Conservation (phyloP, 2,797 vertebrate species). For the Paedocypris micromegethes region DNA sequence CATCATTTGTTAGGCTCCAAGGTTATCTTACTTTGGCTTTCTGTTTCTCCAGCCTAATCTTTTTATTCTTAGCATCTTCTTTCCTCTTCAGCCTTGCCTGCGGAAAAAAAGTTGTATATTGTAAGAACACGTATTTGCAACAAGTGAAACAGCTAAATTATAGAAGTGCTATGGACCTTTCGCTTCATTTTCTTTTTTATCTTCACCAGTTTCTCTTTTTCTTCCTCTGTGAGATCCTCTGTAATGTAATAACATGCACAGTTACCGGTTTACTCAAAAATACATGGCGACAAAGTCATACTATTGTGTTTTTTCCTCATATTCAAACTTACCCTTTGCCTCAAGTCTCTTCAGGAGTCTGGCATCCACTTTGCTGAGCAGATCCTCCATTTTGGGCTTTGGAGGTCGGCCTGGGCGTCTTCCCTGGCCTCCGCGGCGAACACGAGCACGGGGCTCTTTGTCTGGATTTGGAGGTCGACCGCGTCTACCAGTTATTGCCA, state of each 20-base stretch:
- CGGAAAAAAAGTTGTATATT: slow-evolving; percentile 29
- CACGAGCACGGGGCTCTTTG: slow-evolving; percentile 65
- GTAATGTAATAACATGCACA: slow-evolving; percentile 9
- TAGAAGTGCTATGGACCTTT: slow-evolving; percentile 69
- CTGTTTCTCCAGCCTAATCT: slow-evolving; percentile 77
- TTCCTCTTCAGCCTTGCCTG: slow-evolving; percentile 87
- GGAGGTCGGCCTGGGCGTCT: slow-evolving; percentile 88
- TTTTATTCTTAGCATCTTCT: slow-evolving; percentile 79
- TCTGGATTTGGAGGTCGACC: slow-evolving; percentile 91
- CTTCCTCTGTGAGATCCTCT: slow-evolving; percentile 88
- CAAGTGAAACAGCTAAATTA: neutral
- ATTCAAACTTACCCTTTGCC: slow-evolving; percentile 73
- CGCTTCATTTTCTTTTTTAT: slow-evolving; percentile 93
- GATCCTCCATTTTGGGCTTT: slow-evolving; percentile 80
- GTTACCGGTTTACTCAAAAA: neutral
- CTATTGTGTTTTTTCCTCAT: no score
- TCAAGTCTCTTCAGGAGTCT: slow-evolving; percentile 81
- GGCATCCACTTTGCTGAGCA: slow-evolving; percentile 85
- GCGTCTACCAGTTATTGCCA: slow-evolving; percentile 92
- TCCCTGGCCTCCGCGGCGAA: slow-evolving; percentile 60
- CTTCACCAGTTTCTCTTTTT: slow-evolving; percentile 85
- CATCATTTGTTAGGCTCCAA: neutral
- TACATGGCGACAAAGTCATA: no score
- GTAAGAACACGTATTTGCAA: neutral
- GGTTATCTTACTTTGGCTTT: slow-evolving; percentile 74